Conservation (phyloP, 2,888 invertebrate species). For the Euclidia mi region DNA sequence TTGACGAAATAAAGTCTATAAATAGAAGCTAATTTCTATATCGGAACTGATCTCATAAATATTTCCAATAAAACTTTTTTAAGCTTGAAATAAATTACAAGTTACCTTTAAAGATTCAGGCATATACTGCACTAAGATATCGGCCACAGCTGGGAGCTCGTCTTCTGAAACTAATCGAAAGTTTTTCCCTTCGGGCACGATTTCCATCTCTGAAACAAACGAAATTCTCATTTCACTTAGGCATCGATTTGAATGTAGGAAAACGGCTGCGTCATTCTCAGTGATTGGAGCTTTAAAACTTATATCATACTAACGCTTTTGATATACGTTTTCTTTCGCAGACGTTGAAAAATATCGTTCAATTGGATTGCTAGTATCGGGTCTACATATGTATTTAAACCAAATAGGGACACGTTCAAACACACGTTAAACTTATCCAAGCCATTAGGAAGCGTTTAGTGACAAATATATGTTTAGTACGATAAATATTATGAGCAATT, state of each 20-base stretch:
- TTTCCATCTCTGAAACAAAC: conserved; percentile 94
- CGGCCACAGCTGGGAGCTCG: conserved; percentile 95
- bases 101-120: conserved; percentile 96
- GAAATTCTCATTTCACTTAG: conserved; percentile 23
- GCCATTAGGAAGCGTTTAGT: too few species aligned
- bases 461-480: too few species aligned
- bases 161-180: conserved; percentile 96
- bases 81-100: conserved; percentile 33
- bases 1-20: too few species aligned
- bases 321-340: too few species aligned
- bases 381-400: too few species aligned
- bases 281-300: background rate
- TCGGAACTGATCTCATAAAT: conserved; percentile 3
- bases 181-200: conserved; percentile 95
- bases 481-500: too few species aligned
- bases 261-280: background rate
- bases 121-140: conserved; percentile 94
- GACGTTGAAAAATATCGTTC: too few species aligned
- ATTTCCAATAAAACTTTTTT: conserved; percentile 6
- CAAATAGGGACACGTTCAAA: too few species aligned
- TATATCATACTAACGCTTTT: too few species aligned
- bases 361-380: too few species aligned
- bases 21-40: too few species aligned
- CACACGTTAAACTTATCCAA: too few species aligned
- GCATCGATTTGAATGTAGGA: conserved; percentile 19